Evolutionary conservation across 1,140 invertebrate species (phyloP).

Genomic region (Oryzaephilus surinamensis): DNA sequence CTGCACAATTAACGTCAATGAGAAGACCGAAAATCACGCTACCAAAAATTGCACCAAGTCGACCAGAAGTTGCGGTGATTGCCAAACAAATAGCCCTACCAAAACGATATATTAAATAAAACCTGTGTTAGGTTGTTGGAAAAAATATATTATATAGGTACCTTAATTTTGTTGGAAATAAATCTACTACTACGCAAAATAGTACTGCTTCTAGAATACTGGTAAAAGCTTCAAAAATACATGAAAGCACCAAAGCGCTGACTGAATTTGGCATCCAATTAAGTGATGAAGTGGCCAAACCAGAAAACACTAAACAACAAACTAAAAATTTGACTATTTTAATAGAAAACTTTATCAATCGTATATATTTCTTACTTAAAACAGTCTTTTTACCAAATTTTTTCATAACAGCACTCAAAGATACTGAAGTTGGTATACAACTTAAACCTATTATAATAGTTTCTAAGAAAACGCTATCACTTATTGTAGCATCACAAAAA

Average conservation of each 20-base stretch:
- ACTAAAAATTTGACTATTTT: conserved; percentile 26
- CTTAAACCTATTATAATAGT: conserved; percentile 43
- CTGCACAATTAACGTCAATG: conserved; percentile 43
- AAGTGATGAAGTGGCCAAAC: conserved; percentile 42
- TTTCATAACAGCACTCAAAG: conserved; percentile 42
- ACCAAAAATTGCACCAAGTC: conserved; percentile 45
- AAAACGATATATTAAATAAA: background rate
- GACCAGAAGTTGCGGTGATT: conserved; percentile 43
- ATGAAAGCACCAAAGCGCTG: conserved; percentile 43
- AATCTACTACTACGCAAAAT: conserved; percentile 46
- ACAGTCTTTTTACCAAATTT: conserved; percentile 45
- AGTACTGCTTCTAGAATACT: conserved; percentile 46
- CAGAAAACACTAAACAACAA: conserved; percentile 45
- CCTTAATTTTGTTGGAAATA: conserved; percentile 40
- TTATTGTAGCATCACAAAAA: conserved; percentile 30
- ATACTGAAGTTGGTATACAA: conserved; percentile 43
- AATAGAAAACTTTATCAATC: conserved; percentile 4
- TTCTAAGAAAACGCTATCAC: conserved; percentile 41
- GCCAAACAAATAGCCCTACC: conserved; percentile 44
- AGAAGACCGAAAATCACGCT: conserved; percentile 45
- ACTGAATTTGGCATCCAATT: conserved; percentile 42
- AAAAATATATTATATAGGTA: conserved; percentile 13
- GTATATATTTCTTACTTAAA: conserved; percentile 31
- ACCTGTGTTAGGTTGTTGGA: background rate
- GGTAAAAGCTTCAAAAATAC: conserved; percentile 45